Base-by-base conservation (phyloP, 2,888 invertebrate genomes). In the Aricia artaxerxes region DNA sequence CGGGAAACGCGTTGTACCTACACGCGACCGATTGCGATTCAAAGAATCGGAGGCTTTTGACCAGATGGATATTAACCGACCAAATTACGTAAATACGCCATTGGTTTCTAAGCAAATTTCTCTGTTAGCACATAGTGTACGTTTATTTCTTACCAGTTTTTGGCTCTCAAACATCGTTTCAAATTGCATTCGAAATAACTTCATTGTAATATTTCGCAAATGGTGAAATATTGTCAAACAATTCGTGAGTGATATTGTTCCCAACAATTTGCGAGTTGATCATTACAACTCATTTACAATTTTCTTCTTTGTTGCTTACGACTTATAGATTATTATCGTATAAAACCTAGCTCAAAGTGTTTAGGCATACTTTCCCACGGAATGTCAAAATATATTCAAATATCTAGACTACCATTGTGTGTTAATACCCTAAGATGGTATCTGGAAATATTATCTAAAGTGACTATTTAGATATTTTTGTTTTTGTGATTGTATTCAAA, bases 351-450 rank as follows among this genome's bases (percentile, higher is more conserved):
- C 79, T 81, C 57, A 49, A 73, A 82, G 73, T 57, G 16, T 57
- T 57, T 81, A 69, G 35, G 24, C 69, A 38, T 69, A 35, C 69
- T 35, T 69, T 69, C 69, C 69, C 69, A 69, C 69, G 69, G 35
- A 38, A 87, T 89, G 90, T 90, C 92, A 91, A 89, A 91, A 90
- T 88, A 84, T 85, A 85, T 87, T 86, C 79, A 85, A 87, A 85
- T 89, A 87, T 89, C 44, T 49, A 86, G 84, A 81, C 80, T 69
- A 81, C 81, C 53, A 85, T 86, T 87, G 90, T 92, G 88, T 90
- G 90, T 89, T 85, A 89, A 89, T 90, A 88, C 82, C 84, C 88
- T 89, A 89, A 88, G 90, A 91, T 91, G 83, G 82, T 91, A 90
- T 91, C 91, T 76, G 16, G 16, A 57, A 57, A 57, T 49, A 57